These are phyloP conservation scores for Octodon degus DNA, from an alignment of 2,113 vertebrate species.

Conservation along the genomic window DNA sequence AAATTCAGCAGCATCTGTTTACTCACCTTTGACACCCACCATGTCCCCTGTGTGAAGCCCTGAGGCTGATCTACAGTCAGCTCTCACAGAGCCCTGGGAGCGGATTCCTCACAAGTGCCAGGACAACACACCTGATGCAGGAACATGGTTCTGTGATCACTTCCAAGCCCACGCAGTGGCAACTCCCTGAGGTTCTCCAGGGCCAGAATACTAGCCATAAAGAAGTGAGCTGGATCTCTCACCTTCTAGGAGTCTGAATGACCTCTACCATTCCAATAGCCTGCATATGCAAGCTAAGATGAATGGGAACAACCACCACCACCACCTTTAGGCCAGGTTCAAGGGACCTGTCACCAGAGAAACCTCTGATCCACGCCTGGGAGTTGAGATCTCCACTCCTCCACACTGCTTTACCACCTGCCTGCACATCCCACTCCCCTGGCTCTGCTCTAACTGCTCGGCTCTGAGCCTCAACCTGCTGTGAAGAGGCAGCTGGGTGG, in stretches of 20 bases:
- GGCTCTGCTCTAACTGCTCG: neutral
- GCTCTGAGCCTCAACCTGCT: neutral
- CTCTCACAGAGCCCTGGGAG: neutral
- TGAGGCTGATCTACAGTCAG: neutral
- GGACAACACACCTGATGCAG: neutral
- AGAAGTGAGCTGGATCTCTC: neutral
- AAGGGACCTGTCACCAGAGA: neutral
- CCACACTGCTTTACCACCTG: neutral
- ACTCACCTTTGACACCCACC: neutral
- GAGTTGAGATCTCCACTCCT: neutral
- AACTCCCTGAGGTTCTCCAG: neutral
- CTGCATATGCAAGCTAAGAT: neutral
- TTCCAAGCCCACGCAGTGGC: neutral
- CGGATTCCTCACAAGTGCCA: neutral
- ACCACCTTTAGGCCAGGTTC: neutral
- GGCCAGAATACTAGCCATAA: neutral
- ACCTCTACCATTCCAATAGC: neutral
- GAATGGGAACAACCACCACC: neutral
- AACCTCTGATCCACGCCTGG: neutral
- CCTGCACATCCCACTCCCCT: neutral
- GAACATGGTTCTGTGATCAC: neutral
- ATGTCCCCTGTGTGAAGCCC: neutral
- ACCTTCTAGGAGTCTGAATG: constrained; percentile 34
- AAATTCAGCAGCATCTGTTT: neutral
- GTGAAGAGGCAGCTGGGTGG: neutral